Conservation (phyloP, 92 coral and sea anemone genomes). For the Muricea muricata region DNA sequence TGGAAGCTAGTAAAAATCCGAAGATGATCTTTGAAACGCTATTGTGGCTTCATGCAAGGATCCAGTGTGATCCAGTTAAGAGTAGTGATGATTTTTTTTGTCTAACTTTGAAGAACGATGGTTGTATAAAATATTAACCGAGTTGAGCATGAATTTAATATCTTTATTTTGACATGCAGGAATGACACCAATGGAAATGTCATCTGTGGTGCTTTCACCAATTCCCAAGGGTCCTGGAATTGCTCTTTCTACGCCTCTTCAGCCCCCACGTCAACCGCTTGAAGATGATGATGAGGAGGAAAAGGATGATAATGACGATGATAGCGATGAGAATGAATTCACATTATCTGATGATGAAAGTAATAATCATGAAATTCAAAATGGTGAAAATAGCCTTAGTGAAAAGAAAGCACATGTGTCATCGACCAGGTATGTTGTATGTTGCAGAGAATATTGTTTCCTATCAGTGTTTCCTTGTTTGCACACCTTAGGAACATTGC, state of each 20-base stretch:
- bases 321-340: conserved; percentile 42
- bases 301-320: conserved; percentile 35
- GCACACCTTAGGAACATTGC: no score
- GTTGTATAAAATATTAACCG: no score
- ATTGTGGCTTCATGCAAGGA: no score
- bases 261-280: conserved; percentile 1
- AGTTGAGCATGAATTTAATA: no score
- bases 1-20: no score
- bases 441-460: background rate
- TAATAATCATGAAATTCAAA: conserved; percentile 5
- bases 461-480: no score
- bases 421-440: background rate
- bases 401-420: background rate
- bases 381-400: background rate
- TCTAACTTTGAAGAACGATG: no score
- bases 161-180: conserved; percentile 47
- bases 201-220: conserved; percentile 84
- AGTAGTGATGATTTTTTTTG: no score
- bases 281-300: conserved; percentile 41
- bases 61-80: no score
- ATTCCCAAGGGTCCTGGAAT: conserved; percentile 72
- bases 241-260: conserved; percentile 62
- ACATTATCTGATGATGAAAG: background rate
- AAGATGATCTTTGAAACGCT: no score
- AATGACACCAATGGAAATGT: conserved; percentile 97